Conservation (phyloP, 2,113 vertebrate genomes). For the Isichthys henryi region DNA sequence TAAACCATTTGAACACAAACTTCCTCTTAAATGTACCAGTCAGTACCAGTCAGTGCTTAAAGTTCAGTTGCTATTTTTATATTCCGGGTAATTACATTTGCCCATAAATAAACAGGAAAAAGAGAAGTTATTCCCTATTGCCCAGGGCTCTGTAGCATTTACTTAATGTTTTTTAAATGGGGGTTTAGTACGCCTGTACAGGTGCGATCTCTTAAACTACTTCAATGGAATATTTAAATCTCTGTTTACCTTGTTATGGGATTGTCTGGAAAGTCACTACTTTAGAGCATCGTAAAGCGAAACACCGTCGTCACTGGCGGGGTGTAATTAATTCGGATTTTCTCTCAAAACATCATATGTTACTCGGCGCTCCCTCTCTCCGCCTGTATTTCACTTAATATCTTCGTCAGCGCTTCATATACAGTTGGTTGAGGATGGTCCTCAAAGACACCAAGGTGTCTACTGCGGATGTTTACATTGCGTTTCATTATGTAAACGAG, state of each 20-base stretch:
- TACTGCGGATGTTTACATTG: background rate
- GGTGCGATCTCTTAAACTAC: constrained; percentile 1
- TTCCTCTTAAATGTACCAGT: background rate
- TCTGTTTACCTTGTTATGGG: background rate
- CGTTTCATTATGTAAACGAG: background rate
- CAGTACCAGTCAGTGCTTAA: background rate
- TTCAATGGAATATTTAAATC: constrained; percentile 2
- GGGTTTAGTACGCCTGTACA: background rate
- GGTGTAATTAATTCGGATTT: background rate
- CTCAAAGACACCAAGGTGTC: background rate
- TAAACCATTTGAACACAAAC: background rate
- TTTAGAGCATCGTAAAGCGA: background rate
- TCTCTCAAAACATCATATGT: background rate
- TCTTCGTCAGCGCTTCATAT: background rate
- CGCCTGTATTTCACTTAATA: background rate
- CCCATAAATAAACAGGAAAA: background rate
- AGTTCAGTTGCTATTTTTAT: background rate
- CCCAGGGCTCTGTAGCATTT: background rate
- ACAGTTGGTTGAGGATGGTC: background rate
- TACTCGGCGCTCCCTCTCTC: background rate
- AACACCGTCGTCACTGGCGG: background rate
- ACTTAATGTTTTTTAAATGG: background rate
- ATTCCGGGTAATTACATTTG: background rate
- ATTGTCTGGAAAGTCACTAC: background rate
- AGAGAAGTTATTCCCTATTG: background rate